Base-by-base conservation (phyloP, 2,113 vertebrate species). In the Sylvietta virens region DNA sequence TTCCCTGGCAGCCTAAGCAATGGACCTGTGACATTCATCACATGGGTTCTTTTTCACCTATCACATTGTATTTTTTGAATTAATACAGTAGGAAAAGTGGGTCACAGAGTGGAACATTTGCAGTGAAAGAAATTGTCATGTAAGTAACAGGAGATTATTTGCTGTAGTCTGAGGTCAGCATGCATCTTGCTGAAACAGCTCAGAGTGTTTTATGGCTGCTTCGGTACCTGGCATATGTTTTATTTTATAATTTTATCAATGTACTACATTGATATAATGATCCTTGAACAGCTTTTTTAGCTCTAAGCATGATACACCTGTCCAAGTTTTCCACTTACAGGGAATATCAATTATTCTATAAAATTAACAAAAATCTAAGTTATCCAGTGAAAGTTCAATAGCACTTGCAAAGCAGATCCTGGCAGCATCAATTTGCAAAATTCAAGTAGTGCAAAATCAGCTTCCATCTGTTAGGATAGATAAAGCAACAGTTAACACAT, bases 371-470 rank as follows among this genome's bases (percentile, higher is more conserved):
- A 93, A 62, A 88, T 83, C 61, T 42, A 93, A 74, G n/a, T 31
- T 89, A 91, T 61, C 76, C 91, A 92, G 28, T 78, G 56, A 95
- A 97, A 96, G 89, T 97, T 94, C 76, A 89, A 83, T 87, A 96
- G 90, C 44, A 79, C 47, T 95, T 94, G 85, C 61, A 94, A 73
- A 95, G 40, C 77, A 96, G 37, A 85, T 93, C 71, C 65, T 96
- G 70, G 66, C 79, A 97, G 51, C 77, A 91, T 73, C 94, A 94
- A 84, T 96, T 97, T 91, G 87, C 65, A 81, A 97, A 97, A 96
- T 66, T 95, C 33, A 88, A 92, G 96, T 94, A 96, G 42, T 95
- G 95, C 81, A 96, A 97, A 97, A 86, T 96, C 95, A 97, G 77
- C 89, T 96, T 94, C 72, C 67, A 94, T 95, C 81, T 94, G 81